Evolutionary conservation across 2,888 invertebrate genomes (phyloP).

Genomic region (Hirtodrosophila histrioides): DNA sequence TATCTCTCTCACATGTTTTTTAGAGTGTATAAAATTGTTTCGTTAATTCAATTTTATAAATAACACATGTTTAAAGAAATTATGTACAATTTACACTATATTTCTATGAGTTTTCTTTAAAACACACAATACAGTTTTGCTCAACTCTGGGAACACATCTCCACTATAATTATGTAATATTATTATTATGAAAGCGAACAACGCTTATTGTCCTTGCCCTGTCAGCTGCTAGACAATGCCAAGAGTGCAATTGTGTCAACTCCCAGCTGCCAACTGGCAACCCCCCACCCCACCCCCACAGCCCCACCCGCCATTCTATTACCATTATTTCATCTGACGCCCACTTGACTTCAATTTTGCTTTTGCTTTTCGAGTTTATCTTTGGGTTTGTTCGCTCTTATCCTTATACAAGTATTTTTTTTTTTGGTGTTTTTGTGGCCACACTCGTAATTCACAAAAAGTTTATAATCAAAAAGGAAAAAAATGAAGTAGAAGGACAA

Average conservation of each 20-base stretch:
- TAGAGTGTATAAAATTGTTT: too few species aligned
- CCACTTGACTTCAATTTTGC: conserved; percentile 46
- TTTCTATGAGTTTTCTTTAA: not conserved
- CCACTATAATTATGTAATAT: conserved; percentile 19
- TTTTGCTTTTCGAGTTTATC: conserved; percentile 37
- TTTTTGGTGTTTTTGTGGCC: conserved; percentile 21
- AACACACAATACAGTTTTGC: not conserved
- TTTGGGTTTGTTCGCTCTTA: conserved; percentile 6
- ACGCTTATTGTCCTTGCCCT: conserved; percentile 52
- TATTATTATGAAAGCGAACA: conserved; percentile 14
- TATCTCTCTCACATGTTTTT: too few species aligned
- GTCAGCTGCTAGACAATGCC: conserved; percentile 53
- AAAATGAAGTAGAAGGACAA: not conserved
- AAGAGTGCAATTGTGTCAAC: conserved; percentile 63
- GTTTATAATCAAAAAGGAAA: conserved; percentile 51
- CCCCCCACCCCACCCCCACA: too few species aligned
- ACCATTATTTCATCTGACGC: conserved; percentile 53
- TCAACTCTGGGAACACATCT: conserved; percentile 4
- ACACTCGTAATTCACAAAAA: conserved; percentile 58
- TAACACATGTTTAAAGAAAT: too few species aligned
- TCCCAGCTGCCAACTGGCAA: conserved; percentile 2
- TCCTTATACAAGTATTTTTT: not conserved
- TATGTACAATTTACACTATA: too few species aligned
- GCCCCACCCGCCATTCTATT: conserved; percentile 1
- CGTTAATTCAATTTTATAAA: too few species aligned